Conservation (phyloP, 2,113 vertebrate genomes). For the Colossoma macropomum region DNA sequence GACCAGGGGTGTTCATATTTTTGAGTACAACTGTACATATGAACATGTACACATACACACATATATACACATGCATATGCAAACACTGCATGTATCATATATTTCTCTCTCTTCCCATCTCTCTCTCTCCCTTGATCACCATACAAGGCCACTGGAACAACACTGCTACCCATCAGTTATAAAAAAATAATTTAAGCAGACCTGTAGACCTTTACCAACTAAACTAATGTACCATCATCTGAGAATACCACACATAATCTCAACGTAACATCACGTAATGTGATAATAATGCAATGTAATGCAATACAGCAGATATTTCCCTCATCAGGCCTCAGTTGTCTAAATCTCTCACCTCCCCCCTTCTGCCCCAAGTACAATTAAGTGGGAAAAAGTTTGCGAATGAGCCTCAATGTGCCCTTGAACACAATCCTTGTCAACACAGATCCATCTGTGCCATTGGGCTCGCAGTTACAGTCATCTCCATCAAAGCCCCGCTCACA, state of each 20-base stretch:
- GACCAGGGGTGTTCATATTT: too few relatives aligned
- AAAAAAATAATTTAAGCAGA: neutral
- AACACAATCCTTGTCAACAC: conserved; percentile 79
- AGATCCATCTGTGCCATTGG: conserved; percentile 74
- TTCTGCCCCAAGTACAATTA: conserved; percentile 33
- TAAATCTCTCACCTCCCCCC: conserved; percentile 15
- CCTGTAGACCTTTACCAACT: neutral
- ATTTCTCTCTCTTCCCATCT: too few relatives aligned
- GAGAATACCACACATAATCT: conserved; percentile 5
- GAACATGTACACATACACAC: too few relatives aligned
- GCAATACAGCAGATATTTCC: neutral
- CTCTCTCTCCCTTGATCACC: too few relatives aligned
- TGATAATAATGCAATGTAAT: conserved; percentile 23
- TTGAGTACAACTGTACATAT: too few relatives aligned
- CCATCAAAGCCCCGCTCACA: conserved; percentile 75
- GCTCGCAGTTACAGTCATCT: conserved; percentile 76
- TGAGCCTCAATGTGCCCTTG: conserved; percentile 80
- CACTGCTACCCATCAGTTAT: too few relatives aligned
- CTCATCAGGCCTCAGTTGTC: conserved; percentile 16
- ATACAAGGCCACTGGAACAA: too few relatives aligned
- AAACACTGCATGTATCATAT: neutral
- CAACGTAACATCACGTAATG: neutral
- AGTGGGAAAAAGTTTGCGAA: conserved; percentile 68
- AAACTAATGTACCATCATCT: neutral
- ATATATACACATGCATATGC: neutral